Base-by-base conservation (phyloP, 2,797 vertebrate species). In the Enteromius viviparus region DNA sequence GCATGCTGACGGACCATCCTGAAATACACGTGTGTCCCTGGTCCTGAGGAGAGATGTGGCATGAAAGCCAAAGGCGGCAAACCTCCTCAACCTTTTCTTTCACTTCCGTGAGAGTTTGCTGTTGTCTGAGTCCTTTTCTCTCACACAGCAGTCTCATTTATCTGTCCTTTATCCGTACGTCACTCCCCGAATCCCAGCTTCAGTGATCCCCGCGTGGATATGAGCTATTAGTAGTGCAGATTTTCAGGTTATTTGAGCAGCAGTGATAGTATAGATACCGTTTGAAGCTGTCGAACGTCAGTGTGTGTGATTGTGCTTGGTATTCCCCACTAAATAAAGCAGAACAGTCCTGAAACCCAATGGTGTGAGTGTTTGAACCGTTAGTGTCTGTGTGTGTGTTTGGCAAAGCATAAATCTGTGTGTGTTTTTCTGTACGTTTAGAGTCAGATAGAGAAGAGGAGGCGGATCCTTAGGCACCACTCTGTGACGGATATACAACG, bases 71-170 rank as follows among this genome's bases (percentile, higher is more conserved):
- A 49, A 42, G 55, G 49, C 45, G 6, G 21, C 17, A 62, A 17
- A 45, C 66, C 72, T 74, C 42, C 85, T 69, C 66, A 68, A 80
- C 55, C 76, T 49, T 19, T 26, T 40, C 34, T 32, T 64, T 65
- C 86, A 91, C 86, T 85, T 79, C 70, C 42, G 74, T 37, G 72
- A 64, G 86, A 82, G 91, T 89, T 93, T 64, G 91, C 90, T 88
- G 90, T 75, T 86, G 88, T 84, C 92, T 92, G 92, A 95, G 93
- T 94, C 93, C 92, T 87, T 93, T 92, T 94, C 93, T 94, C 92
- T 87, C 82, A 26, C 85, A 85, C 88, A 85, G 87, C 90, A 91
- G 91, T 92, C 91, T 89, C 15, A n/a, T 53, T 62, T 37, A 40
- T 19, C 40, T 2, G 26, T 82, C 80, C 32, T 21, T 49, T 14